phyloP scores from a whole-genome alignment of 2,113 vertebrate species.

The Sapajus apella region DNA sequence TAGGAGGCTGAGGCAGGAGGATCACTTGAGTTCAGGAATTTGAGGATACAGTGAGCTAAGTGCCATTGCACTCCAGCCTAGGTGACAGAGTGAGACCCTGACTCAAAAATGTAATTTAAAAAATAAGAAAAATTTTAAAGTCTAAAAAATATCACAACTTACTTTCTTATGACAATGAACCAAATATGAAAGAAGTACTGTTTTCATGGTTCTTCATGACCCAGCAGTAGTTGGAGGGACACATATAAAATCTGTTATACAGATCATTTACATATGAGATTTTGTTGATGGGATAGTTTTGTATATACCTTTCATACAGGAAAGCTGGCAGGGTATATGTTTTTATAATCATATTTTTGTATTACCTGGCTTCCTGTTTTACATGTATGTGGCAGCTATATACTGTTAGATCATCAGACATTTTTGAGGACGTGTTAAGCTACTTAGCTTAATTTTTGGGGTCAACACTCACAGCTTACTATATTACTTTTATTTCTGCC shows the following conservation, averaged over 20 bases:
- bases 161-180: background rate
- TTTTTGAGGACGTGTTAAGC: background rate
- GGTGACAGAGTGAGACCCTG: no score
- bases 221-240: background rate
- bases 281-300: background rate
- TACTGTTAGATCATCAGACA: background rate
- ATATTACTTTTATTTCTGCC: background rate
- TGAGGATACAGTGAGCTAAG: no score
- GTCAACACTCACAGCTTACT: background rate
- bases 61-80: no score
- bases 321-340: background rate
- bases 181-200: background rate
- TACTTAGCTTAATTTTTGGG: background rate
- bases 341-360: constrained; percentile 8
- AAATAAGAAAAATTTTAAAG: background rate
- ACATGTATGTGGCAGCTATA: background rate
- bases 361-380: background rate
- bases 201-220: background rate
- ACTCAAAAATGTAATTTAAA: no score
- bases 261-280: background rate
- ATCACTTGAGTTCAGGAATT: no score
- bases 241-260: background rate
- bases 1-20: no score
- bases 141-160: background rate
- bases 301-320: background rate